phyloP scores from a whole-genome alignment of 2,888 invertebrate species.

The Hirudinaria manillensis region DNA sequence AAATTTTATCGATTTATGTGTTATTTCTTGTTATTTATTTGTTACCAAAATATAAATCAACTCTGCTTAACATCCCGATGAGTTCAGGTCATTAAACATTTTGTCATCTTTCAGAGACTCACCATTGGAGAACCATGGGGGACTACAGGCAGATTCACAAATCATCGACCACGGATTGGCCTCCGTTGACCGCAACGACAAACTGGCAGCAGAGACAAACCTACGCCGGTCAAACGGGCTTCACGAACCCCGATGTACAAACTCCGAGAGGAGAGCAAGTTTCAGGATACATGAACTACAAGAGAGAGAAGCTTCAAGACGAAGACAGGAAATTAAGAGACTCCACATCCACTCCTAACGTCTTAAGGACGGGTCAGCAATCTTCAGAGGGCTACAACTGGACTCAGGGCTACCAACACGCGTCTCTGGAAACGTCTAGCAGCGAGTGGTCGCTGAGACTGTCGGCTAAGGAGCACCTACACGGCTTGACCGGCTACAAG shows the following conservation, averaged over 20 bases:
- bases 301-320: neutral
- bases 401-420: too few species aligned
- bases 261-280: too few species aligned
- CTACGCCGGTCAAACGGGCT: neutral
- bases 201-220: neutral
- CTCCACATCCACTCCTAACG: neutral
- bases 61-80: too few species aligned
- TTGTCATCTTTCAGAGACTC: too few species aligned
- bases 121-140: neutral
- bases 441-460: constrained; percentile 12
- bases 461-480: neutral
- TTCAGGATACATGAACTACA: too few species aligned
- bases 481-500: neutral
- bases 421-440: neutral
- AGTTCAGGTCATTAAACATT: too few species aligned
- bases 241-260: too few species aligned
- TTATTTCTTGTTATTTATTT: too few species aligned
- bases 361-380: too few species aligned
- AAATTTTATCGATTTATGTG: too few species aligned
- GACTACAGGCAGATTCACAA: neutral
- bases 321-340: neutral
- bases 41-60: too few species aligned
- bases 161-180: neutral
- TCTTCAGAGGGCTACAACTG: too few species aligned
- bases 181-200: neutral